Evolutionary conservation across 37 sponge, comb jelly and placozoan genomes (phyloP), one percentile per base, ranked within the genome.

Genomic region (Beroe forskalii): DNA sequence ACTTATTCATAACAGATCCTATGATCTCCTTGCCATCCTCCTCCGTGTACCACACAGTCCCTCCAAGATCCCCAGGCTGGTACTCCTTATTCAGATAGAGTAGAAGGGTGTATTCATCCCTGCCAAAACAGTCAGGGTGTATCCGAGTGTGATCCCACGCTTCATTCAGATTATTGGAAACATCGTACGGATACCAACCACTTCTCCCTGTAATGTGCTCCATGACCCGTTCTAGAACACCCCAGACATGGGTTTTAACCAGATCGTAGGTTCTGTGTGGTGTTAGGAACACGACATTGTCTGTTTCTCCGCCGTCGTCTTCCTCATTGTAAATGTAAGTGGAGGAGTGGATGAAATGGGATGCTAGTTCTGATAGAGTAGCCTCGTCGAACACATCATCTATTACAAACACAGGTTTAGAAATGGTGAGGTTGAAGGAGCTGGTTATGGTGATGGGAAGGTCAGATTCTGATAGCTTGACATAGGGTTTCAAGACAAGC

Each of bases 1-100:
- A 80, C 86, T 80, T 80, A 48, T 80, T 80, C 86, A 80, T 80
- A 1, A 80, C 86, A 40, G 86, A 80, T 3, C 86, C 86, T 4
- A 80, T 40, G n/a, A 80, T 80, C 14, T 90, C 41, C 66, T 90
- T 33, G 20, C 67, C 90, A 20, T 42, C 40, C 86, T 80, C 86
- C 0, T 40, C 27, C 1, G 20, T 38, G 55, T 80, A 80, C 86
- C 86, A 80, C 25, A 80, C 86, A 42, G 86, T 80, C 1, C 86
- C 86, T 6, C 86, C 86, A n/a, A 80, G 55, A 80, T 80, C 86
- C 8, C 86, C 86, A 6, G 86, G 86, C 55, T 44, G 55, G 27
- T 80, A 80, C 30, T 43, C 86, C 86, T 80, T 6, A 37, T 80
- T 80, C 25, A 80, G 55, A 25, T 80, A 80, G 23, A 80, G 27